phyloP scores from a whole-genome alignment of 2,797 vertebrate genomes.

The Megaceryle alcyon region DNA sequence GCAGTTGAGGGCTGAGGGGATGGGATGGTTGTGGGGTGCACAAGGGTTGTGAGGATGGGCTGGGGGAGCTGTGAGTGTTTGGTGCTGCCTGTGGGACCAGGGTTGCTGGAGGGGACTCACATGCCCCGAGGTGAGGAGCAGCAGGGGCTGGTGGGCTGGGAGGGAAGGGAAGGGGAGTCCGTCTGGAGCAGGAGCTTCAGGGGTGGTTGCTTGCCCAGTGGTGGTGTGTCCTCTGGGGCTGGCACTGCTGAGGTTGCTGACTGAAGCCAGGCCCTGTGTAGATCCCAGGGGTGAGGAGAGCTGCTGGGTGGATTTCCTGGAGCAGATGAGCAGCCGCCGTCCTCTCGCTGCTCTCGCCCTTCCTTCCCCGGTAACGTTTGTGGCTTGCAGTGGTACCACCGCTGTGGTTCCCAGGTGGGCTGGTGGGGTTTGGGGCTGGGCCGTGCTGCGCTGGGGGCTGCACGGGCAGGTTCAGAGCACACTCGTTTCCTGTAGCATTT shows the following conservation, averaged over 20 bases:
- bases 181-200: neutral
- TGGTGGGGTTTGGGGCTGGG: neutral
- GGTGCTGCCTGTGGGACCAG: neutral
- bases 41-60: too few species aligned
- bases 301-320: neutral
- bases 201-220: neutral
- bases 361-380: neutral
- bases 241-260: neutral
- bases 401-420: rapidly evolving
- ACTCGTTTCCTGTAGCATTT: neutral
- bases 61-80: neutral
- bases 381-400: rapidly evolving
- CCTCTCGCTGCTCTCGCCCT: neutral
- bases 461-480: neutral
- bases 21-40: neutral
- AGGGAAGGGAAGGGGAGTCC: neutral
- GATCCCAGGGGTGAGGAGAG: neutral
- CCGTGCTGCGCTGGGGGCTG: neutral
- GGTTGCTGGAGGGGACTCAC: rapidly evolving
- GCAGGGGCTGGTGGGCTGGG: neutral
- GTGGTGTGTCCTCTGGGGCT: neutral
- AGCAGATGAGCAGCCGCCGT: neutral
- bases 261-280: neutral
- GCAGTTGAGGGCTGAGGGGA: rapidly evolving
- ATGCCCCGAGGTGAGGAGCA: rapidly evolving